Base-by-base conservation (phyloP, 2,113 vertebrate species). In the Tetrax tetrax region DNA sequence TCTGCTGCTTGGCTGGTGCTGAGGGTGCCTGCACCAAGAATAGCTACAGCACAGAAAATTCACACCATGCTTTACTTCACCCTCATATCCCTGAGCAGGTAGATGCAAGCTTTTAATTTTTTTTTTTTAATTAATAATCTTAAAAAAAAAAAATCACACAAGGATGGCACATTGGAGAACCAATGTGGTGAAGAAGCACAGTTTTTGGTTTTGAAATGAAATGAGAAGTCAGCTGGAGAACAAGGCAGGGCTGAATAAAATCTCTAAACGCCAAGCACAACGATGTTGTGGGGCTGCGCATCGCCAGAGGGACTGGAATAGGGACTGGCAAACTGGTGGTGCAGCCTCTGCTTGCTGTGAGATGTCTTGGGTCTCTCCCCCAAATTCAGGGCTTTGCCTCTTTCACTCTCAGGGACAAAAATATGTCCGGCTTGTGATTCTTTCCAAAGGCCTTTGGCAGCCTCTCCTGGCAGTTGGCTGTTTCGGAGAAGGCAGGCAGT, bases 401-500 rank as follows among this genome's bases (percentile, higher is more conserved):
- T 84, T 79, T 87, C 70, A n/a, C 45, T 93, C 70, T 53, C 0
- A 3, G 81, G 80, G 51, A 80, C 54, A 94, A 79, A 95, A 95
- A 83, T 83, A 90, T 47, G 64, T 81, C 91, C 3, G 2, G 87
- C 79, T 94, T 2, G 3, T 60, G 90, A 80, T 88, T 54, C 88
- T 68, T 96, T 95, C 87, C 95, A 80, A 81, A 80, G 68, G 66
- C 57, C 90, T 86, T 94, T 96, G 95, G 95, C 76, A 94, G 90
- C 82, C 85, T 93, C 75, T 93, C 90, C 92, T 90, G 95, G 85
- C 88, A 88, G 71, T 70, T 93, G 96, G 85, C 81, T 93, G 31
- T 29, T 84, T 57, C 90, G 80, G 89, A 78, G 84, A 72, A 90
- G 85, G 78, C 80, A 89, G 87, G 87, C 87, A 83, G 92, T 85